Percentiles rank a stretch among this genome's conserved stretches.
Conservation (phyloP, 2,888 invertebrate genomes). For the Spilarctia lutea region DNA sequence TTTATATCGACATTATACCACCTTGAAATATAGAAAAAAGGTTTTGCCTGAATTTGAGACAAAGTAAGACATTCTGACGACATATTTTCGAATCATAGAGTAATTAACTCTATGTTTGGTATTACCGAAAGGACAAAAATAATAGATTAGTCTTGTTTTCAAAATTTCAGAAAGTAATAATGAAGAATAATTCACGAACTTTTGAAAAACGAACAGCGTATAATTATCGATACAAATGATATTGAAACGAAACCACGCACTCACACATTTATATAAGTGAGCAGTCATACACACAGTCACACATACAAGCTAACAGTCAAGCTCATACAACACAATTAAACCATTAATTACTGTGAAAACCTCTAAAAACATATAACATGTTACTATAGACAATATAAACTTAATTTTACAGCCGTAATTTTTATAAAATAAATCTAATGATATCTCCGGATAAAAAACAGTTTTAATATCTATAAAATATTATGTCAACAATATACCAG, state of each 20-base stretch:
- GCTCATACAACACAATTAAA: constrained; percentile 55
- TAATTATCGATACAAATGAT: constrained; percentile 68
- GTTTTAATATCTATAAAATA: constrained; percentile 37
- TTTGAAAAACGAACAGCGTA: constrained; percentile 26
- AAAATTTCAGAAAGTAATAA: background rate
- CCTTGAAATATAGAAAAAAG: too few species aligned
- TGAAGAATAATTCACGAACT: background rate
- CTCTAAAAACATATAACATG: constrained; percentile 65
- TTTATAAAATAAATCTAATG: constrained; percentile 30
- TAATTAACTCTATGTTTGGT: background rate
- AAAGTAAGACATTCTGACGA: background rate
- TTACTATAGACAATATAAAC: constrained; percentile 74
- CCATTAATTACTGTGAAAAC: constrained; percentile 58
- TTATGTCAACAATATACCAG: constrained; percentile 28
- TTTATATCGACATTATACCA: constrained; percentile 66
- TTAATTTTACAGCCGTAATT: constrained; percentile 63
- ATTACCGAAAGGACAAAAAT: background rate
- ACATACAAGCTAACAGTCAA: constrained; percentile 57
- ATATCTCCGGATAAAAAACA: constrained; percentile 28
- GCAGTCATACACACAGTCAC: constrained; percentile 44
- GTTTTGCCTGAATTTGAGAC: background rate
- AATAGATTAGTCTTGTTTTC: background rate
- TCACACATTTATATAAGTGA: constrained; percentile 37
- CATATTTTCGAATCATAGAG: background rate
- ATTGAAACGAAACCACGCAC: constrained; percentile 58